These are phyloP conservation scores for Rhincodon typus DNA, from an alignment of 2,797 vertebrate species.

Conservation along the genomic window DNA sequence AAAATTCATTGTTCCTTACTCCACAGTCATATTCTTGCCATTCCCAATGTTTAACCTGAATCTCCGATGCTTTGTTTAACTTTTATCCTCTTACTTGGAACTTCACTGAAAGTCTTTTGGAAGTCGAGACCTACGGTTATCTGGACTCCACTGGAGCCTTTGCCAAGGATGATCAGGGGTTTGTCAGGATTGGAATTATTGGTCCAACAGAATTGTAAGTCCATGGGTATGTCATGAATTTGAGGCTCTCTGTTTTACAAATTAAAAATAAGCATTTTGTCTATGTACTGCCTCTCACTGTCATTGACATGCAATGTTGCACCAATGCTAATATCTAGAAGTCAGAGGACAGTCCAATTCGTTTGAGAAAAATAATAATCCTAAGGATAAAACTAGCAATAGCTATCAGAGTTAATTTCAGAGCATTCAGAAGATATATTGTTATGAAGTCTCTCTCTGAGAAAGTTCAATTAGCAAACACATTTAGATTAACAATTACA, in stretches of 20 bases:
- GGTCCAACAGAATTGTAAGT: neutral
- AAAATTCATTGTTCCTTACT: neutral
- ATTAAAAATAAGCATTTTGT: neutral
- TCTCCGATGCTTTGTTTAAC: neutral
- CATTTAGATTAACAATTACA: neutral
- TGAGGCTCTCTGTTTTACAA: neutral
- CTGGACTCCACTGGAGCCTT: neutral
- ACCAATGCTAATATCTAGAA: neutral
- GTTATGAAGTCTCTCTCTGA: neutral
- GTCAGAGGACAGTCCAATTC: neutral
- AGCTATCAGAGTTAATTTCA: neutral
- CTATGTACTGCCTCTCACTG: neutral
- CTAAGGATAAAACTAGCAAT: neutral
- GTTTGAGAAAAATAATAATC: neutral
- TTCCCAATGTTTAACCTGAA: too few species aligned
- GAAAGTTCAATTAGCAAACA: neutral
- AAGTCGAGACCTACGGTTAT: neutral
- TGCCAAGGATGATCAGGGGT: too few species aligned
- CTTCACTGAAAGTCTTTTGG: neutral
- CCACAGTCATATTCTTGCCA: neutral
- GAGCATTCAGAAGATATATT: neutral
- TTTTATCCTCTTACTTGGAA: neutral
- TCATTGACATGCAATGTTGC: neutral
- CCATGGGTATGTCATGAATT: neutral
- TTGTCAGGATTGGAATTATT: neutral